Percentiles rank a stretch among this genome's conserved stretches.
Evolutionary conservation across 1,140 invertebrate genomes (phyloP).

Genomic region (Trichonephila clavipes): DNA sequence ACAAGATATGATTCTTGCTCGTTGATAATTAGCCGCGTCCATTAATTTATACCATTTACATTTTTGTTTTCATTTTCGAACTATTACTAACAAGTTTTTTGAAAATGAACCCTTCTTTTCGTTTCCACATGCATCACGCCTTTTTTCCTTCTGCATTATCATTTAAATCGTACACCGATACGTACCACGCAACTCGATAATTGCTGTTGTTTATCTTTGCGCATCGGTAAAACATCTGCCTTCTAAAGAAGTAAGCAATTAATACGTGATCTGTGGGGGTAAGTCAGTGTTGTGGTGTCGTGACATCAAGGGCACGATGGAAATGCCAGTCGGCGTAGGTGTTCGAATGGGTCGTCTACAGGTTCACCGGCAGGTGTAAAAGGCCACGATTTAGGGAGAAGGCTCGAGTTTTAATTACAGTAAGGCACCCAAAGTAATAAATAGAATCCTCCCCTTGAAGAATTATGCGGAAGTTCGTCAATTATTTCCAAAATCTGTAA

Average conservation of each 20-base stretch:
- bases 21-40: no score
- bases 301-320: not conserved
- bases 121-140: not conserved
- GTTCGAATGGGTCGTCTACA: conserved; percentile 7
- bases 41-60: no score
- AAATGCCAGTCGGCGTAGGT: conserved; percentile 20
- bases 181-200: not conserved
- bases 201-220: not conserved
- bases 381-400: not conserved
- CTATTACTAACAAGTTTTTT: not conserved
- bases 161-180: not conserved
- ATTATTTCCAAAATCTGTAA: not conserved
- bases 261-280: not conserved
- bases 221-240: conserved; percentile 11
- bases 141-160: not conserved
- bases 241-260: not conserved
- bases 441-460: not conserved
- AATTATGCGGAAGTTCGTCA: not conserved
- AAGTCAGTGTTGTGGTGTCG: not conserved
- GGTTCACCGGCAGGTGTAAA: conserved; percentile 23
- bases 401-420: not conserved
- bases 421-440: not conserved
- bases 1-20: no score
- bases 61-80: no score
- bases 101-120: not conserved